Base-by-base conservation (phyloP, 2,888 invertebrate species). In the Caenorhabditis virilis region DNA sequence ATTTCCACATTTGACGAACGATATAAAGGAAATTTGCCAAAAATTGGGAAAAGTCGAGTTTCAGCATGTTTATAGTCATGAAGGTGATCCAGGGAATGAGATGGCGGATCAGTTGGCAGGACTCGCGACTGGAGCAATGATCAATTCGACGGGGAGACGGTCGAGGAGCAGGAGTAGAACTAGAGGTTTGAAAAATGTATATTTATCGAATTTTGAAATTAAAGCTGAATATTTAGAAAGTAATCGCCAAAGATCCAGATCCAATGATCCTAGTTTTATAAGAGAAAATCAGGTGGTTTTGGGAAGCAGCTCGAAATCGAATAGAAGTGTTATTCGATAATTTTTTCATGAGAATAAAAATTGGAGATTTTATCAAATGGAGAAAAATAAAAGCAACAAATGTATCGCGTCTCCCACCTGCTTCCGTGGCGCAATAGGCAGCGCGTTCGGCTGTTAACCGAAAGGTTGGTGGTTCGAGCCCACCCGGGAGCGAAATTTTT, bases 401-500 rank as follows among this genome's bases (percentile, higher is more conserved):
- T n/a, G n/a, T n/a, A n/a, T n/a, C n/a, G n/a, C n/a, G n/a, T n/a
- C n/a, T n/a, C n/a, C n/a, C n/a, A n/a, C n/a, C n/a, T n/a, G 26
- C 45, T 25, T 30, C 6, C 53, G 27, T 15, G 46, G 39, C 45
- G 43, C 23, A 62, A 42, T 16, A 56, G 13, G 27, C 25, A 13
- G 26, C 36, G 50, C 23, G 30, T 78, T 81, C 77, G 80, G 77
- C 80, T 80, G 79, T 82, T 81, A 80, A 81, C 77, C 79, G 77
- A 81, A 81, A 80, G 81, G 79, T 80, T 78, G 79, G 79, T 82
- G 78, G 80, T 81, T 82, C 81, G 72, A 82, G 77, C 76, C 79
- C 82, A 82, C 82, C 80, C 78, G 93, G 93, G 48, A 93, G 86
- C 78, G 76, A 69, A 71, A 33, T 56, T 39, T 9, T 46, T 51